Evolutionary conservation across 1,140 invertebrate species (phyloP), one percentile per base, ranked within the genome.

Genomic region (Rhysida immarginata): DNA sequence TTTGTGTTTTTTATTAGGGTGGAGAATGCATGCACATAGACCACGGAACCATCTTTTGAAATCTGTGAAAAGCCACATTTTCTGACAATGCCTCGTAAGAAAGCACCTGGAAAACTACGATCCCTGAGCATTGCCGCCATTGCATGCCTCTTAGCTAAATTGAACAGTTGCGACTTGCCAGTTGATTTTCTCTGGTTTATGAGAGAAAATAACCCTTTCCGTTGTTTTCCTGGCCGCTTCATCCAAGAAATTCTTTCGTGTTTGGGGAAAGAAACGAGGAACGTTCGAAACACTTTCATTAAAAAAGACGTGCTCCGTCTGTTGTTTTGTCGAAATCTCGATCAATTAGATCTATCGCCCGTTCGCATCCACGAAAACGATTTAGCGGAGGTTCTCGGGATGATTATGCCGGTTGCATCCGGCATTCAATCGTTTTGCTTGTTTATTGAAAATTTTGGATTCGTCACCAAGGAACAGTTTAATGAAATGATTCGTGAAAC

Each of bases 301-400:
- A 21, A 27, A 26, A 51, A 51, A 51, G 24, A 51, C 13, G 20
- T 51, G 13, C 23, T 51, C 3, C 49, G 26, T 21, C 3, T 51
- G 49, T 20, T 51, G 3, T 51, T 51, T 8, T 51, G 49, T 25
- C 49, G 49, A 8, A 27, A 26, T 51, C 5, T 51, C 5, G 49
- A 51, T 3, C 3, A 51, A 13, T 26, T 51, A 8, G 49, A 51
- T 27, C 26, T 51, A 20, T 26, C 49, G 3, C 49, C 49, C 13
- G 26, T 51, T 26, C 23, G 49, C 5, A 25, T 51, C 26, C 24
- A 51, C 24, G 49, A 51, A 25, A 24, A 27, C 13, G 49, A 51
- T 8, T 27, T 51, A n/a, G 49, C 49, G 8, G 49, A 51, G 3
- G 24, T 51, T 8, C 13, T 51, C 24, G 3, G 13, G 5, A 13